Base-by-base conservation (phyloP, 2,888 invertebrate genomes). In the Pristionchus maxplancki region DNA sequence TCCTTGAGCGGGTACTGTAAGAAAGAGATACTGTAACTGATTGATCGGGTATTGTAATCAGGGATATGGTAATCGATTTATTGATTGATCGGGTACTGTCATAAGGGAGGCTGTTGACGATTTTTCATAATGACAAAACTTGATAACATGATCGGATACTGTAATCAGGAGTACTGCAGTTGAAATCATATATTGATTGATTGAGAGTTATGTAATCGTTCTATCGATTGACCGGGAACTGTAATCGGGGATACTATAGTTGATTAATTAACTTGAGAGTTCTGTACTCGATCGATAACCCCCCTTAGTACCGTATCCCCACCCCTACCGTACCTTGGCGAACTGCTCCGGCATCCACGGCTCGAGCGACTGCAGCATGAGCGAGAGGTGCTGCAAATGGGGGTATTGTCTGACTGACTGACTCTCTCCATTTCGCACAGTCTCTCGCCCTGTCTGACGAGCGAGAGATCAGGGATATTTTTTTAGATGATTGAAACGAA, bases 1-100 rank as follows among this genome's bases (percentile, higher is more conserved):
- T 58, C 62, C 78, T 37, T 44, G n/a, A 88, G 40, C 28, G 88
- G 88, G 48, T 88, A 88, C 88, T 88, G 88, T 88, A 88, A 78
- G 24, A 28, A 88, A 78, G 24, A 28, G 31, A 17, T 31, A 83
- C 34, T 53, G 53, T 34, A 24, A 78, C 24, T 34, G 78, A 67
- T 17, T 34, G 67, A 4, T 8, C 6, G 44, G 44, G 8, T 13
- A 20, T 53, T 20, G 3, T 53, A 4, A 24, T 58, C 6, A 6
- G 58, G 58, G 1, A 24, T 1, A 6, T 4, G 50, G 17, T 50
- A 20, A 24, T 58, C 58, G 58, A 24, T 58, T 24, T 6, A 9
- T 31, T 31, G 28, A 67, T 34, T 15, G 13, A 71, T 37, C 15
- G 64, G 31, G 64, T 31, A 64, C 64, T 67, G 67, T 67, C n/a